A percentile compares a stretch with the other conserved stretches of the same genome.
Evolutionary conservation across 2,113 vertebrate genomes (phyloP).

Genomic region (Poeciliopsis retropinna): DNA sequence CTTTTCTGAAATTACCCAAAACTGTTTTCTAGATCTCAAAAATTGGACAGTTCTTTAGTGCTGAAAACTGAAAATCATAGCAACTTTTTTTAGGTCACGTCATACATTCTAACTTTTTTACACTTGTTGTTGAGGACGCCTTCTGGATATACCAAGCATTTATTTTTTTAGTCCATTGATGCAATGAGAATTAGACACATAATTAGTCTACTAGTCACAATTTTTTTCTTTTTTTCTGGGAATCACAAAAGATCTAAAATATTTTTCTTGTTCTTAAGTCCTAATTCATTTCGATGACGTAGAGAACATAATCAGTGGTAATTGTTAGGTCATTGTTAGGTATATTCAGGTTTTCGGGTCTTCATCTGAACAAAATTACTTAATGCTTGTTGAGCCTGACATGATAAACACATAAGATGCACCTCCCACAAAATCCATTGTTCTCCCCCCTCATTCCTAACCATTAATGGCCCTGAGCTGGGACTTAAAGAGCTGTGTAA

Average conservation of each 20-base stretch:
- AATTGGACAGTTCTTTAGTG: background rate
- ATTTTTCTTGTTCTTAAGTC: background rate
- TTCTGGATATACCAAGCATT: background rate
- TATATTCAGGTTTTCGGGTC: background rate
- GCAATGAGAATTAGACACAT: background rate
- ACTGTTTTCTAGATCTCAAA: background rate
- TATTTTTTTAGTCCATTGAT: background rate
- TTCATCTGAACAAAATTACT: conserved; percentile 18
- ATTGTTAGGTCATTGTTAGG: conserved; percentile 3
- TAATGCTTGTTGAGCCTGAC: conserved; percentile 15
- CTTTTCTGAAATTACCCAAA: background rate
- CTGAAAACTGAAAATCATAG: background rate
- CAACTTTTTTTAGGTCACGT: background rate
- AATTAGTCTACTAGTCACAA: background rate
- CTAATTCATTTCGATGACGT: background rate
- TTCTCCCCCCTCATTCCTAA: background rate
- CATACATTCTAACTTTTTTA: background rate
- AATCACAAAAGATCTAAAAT: background rate
- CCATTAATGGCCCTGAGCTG: conserved; percentile 17
- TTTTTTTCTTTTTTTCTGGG: background rate
- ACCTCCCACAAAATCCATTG: conserved; percentile 9
- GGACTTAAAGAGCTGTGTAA: conserved; percentile 7
- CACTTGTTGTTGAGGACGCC: background rate
- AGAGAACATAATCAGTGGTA: background rate
- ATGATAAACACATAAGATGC: conserved; percentile 5